Percentiles rank a stretch among this genome's conserved stretches.
phyloP scores from a whole-genome alignment of 2,888 invertebrate species.

The Lomographa bimaculata region DNA sequence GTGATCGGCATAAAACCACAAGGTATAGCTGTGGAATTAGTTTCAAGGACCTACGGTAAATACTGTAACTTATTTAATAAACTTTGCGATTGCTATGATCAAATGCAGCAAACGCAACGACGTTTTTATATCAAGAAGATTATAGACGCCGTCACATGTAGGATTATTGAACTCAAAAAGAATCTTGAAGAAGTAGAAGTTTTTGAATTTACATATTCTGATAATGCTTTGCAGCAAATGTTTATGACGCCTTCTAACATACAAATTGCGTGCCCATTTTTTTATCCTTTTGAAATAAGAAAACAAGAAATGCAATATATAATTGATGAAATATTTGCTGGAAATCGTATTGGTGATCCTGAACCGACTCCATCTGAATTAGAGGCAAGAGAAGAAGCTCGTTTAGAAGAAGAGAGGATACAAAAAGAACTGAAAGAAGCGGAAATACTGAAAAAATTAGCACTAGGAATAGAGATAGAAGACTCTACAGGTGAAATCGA shows the following conservation, averaged over 20 bases:
- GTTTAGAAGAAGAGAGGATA: constrained; percentile 51
- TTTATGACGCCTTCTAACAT: constrained; percentile 87
- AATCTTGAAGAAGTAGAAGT: constrained; percentile 82
- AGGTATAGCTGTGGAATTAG: constrained; percentile 70
- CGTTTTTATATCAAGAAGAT: constrained; percentile 80
- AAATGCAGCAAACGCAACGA: constrained; percentile 85
- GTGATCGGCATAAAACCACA: constrained; percentile 70
- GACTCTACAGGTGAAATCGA: constrained; percentile 43
- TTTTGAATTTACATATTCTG: constrained; percentile 88
- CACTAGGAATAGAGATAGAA: constrained; percentile 54
- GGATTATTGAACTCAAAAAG: constrained; percentile 84
- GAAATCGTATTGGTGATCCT: constrained; percentile 67
- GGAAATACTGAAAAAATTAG: constrained; percentile 50
- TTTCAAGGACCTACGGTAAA: constrained; percentile 76
- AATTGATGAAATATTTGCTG: constrained; percentile 67
- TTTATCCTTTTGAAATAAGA: constrained; percentile 84
- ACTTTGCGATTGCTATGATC: constrained; percentile 84
- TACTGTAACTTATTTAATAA: constrained; percentile 82
- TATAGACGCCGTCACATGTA: constrained; percentile 82
- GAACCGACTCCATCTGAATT: constrained; percentile 63
- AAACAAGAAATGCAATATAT: constrained; percentile 72
- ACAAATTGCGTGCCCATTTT: constrained; percentile 85
- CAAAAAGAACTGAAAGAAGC: constrained; percentile 55
- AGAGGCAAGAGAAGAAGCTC: constrained; percentile 53
- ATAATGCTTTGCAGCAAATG: constrained; percentile 87